Evolutionary conservation across 2,888 invertebrate species (phyloP).

Genomic region (Mesorhabditis spiculigera): DNA sequence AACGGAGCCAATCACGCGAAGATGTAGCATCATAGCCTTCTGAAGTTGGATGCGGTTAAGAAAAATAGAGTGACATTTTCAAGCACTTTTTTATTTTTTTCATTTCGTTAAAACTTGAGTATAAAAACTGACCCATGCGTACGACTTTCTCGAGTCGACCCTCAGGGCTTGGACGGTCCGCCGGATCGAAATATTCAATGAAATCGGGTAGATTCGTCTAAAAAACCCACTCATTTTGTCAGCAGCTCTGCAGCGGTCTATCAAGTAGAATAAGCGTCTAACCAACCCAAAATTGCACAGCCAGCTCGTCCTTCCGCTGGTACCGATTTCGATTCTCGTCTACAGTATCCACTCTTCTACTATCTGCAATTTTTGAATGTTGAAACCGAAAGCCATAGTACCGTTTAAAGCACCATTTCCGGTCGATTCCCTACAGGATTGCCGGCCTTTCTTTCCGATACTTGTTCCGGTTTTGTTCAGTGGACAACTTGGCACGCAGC

Average conservation of each 20-base stretch:
- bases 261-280: background rate
- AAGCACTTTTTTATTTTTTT: background rate
- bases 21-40: no score
- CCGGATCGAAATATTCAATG: constrained; percentile 4
- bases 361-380: background rate
- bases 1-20: background rate
- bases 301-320: background rate
- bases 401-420: no score
- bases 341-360: background rate
- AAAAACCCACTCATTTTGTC: background rate
- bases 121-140: background rate
- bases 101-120: background rate
- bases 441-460: no score
- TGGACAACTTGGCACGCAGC: constrained; percentile 2
- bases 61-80: no score
- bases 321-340: background rate
- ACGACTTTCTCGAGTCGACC: background rate
- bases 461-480: background rate
- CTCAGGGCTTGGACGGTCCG: background rate
- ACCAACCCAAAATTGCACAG: background rate
- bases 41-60: no score
- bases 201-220: background rate
- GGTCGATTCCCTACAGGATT: no score
- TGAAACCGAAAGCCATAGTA: no score
- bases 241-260: background rate